A percentile compares a stretch with the other conserved stretches of the same genome.
Evolutionary conservation across 2,113 vertebrate species (phyloP).

Genomic region (Hypocryptadius cinnamomeus): DNA sequence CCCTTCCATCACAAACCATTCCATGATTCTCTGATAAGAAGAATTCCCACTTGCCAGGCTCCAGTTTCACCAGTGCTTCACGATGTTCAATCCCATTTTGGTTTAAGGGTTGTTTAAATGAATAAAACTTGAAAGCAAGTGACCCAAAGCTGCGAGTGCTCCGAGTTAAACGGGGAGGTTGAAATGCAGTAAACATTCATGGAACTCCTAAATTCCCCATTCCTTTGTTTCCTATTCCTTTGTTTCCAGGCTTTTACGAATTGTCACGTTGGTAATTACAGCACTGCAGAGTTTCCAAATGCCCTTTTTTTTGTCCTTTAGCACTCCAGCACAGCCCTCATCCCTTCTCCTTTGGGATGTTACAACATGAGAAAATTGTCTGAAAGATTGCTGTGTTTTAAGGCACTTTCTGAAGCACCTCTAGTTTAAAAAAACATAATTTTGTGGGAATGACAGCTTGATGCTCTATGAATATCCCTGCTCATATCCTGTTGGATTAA

Average conservation of each 20-base stretch:
- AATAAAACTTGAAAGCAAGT: neutral
- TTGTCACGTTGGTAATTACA: neutral
- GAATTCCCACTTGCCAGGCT: neutral
- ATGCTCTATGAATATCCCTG: slow-evolving; percentile 2
- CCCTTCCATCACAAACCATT: neutral
- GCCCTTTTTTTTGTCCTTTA: neutral
- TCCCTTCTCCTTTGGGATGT: neutral
- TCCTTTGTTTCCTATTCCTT: neutral
- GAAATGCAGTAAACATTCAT: neutral
- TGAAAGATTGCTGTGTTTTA: slow-evolving; percentile 10
- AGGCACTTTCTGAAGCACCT: neutral
- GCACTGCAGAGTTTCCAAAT: neutral
- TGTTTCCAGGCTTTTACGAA: neutral
- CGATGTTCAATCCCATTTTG: accelerated
- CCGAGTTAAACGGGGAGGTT: neutral
- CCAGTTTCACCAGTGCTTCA: neutral
- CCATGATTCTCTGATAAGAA: neutral
- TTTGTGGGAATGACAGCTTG: slow-evolving; percentile 3
- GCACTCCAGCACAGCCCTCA: neutral
- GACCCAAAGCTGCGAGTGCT: neutral
- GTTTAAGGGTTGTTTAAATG: neutral
- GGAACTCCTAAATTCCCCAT: neutral
- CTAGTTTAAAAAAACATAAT: neutral
- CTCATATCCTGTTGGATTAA: neutral
- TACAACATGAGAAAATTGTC: neutral